Conservation (phyloP, 2,888 invertebrate genomes). For the Zygaena filipendulae region DNA sequence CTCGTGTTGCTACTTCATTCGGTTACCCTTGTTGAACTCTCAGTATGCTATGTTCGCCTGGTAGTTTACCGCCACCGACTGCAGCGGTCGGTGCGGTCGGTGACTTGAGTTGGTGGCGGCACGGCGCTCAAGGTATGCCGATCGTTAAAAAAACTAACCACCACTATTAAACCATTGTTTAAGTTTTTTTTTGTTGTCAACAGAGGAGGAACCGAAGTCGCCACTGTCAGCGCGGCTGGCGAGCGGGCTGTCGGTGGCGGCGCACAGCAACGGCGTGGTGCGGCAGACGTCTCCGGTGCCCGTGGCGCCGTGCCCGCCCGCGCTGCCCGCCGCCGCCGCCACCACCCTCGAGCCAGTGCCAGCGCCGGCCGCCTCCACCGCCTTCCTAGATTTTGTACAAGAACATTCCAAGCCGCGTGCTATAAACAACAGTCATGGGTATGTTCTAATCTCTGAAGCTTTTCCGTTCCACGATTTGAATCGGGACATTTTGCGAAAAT, state of each 20-base stretch:
- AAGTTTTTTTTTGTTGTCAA: too few relatives aligned
- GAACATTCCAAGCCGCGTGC: conserved; percentile 66
- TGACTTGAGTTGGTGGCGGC: conserved; percentile 19
- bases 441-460: conserved; percentile 36
- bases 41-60: conserved; percentile 42
- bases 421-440: conserved; percentile 59
- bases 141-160: too few relatives aligned
- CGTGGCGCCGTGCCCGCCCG: conserved; percentile 4
- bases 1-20: conserved; percentile 25
- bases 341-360: conserved; percentile 23
- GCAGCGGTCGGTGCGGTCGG: conserved; percentile 53
- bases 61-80: conserved; percentile 66
- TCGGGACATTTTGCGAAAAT: too few relatives aligned
- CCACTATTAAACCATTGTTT: too few relatives aligned
- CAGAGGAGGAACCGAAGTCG: conserved; percentile 63
- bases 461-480: too few relatives aligned
- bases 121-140: too few relatives aligned
- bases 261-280: conserved; percentile 48
- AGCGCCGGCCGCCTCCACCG: conserved; percentile 23
- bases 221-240: conserved; percentile 51
- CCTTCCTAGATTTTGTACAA: conserved; percentile 55
- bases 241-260: conserved; percentile 41
- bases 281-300: conserved; percentile 28
- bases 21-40: conserved; percentile 23
- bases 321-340: conserved; percentile 22